A percentile compares a stretch with the other conserved stretches of the same genome.
These are phyloP conservation scores for Sitodiplosis mosellana DNA, from an alignment of 1,140 invertebrate species.

Conservation along the genomic window DNA sequence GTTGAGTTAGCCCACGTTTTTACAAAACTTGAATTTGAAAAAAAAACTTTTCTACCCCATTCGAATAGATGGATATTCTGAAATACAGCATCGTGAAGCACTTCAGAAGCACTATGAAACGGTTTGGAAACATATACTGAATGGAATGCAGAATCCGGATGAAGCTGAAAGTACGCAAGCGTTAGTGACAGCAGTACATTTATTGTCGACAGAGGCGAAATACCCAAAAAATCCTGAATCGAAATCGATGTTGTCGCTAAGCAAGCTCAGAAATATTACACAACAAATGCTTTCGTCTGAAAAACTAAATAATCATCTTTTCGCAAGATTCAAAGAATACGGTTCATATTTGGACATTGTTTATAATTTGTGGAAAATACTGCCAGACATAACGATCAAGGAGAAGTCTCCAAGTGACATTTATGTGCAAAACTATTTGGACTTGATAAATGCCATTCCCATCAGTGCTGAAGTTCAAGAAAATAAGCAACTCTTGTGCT, in stretches of 20 bases:
- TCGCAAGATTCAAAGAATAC: constrained; percentile 42
- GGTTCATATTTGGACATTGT: constrained; percentile 41
- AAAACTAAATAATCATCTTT: constrained; percentile 28
- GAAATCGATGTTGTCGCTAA: constrained; percentile 23
- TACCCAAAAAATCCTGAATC: constrained; percentile 27
- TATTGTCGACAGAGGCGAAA: constrained; percentile 43
- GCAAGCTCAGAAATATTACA: constrained; percentile 30
- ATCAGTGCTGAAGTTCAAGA: constrained; percentile 13
- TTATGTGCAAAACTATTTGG: constrained; percentile 50
- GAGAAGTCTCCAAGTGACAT: constrained; percentile 32
- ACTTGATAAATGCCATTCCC: constrained; percentile 35
- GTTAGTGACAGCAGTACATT: constrained; percentile 42
- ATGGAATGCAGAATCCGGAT: constrained; percentile 30
- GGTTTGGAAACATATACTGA: constrained; percentile 30
- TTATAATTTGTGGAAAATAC: constrained; percentile 34
- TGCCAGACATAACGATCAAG: constrained; percentile 29
- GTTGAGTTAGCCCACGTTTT: constrained; percentile 10
- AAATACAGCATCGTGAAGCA: constrained; percentile 39
- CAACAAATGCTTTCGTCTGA: constrained; percentile 33
- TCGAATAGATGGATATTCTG: constrained; percentile 13
- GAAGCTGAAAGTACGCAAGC: constrained; percentile 36
- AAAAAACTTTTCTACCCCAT: not conserved
- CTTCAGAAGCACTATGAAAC: constrained; percentile 38
- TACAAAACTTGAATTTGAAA: not conserved
- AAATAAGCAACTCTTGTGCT: constrained; percentile 26